A percentile compares a stretch with the other conserved stretches of the same genome.
These are phyloP conservation scores for Hedya salicella DNA, from an alignment of 2,888 invertebrate genomes.

Conservation along the genomic window DNA sequence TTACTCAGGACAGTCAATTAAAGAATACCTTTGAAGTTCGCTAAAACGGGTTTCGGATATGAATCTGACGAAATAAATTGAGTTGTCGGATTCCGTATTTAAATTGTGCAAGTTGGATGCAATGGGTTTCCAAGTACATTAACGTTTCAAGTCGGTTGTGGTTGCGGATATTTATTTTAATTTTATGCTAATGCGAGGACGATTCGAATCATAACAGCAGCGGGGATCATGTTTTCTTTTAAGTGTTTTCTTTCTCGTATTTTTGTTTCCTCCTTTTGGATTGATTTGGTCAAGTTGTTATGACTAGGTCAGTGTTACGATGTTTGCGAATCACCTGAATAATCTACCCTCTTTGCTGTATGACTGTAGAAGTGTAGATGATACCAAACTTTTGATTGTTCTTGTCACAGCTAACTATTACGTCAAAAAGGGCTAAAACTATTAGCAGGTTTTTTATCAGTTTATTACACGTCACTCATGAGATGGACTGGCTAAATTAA, in stretches of 20 bases:
- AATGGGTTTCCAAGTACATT: slow-evolving; percentile 65
- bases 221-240: slow-evolving; percentile 19
- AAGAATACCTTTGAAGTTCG: slow-evolving; percentile 75
- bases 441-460: no score
- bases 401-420: no score
- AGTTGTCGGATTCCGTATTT: slow-evolving; percentile 62
- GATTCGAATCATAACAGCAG: slow-evolving; percentile 29
- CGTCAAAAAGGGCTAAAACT: no score
- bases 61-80: slow-evolving; percentile 76
- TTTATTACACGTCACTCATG: no score
- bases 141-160: slow-evolving; percentile 52
- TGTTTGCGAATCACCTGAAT: neutral
- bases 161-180: slow-evolving; percentile 54
- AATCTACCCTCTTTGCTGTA: neutral
- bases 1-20: slow-evolving; percentile 69
- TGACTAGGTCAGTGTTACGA: neutral
- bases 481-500: no score
- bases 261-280: slow-evolving; percentile 12
- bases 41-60: slow-evolving; percentile 72
- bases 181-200: slow-evolving; percentile 54
- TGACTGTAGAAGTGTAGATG: slow-evolving; percentile 6
- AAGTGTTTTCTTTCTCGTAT: slow-evolving; percentile 21
- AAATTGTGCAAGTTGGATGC: slow-evolving; percentile 51
- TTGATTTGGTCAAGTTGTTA: slow-evolving; percentile 2
- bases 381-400: neutral